Conservation (phyloP, 2,888 invertebrate species). For the Nysson spinosus region DNA sequence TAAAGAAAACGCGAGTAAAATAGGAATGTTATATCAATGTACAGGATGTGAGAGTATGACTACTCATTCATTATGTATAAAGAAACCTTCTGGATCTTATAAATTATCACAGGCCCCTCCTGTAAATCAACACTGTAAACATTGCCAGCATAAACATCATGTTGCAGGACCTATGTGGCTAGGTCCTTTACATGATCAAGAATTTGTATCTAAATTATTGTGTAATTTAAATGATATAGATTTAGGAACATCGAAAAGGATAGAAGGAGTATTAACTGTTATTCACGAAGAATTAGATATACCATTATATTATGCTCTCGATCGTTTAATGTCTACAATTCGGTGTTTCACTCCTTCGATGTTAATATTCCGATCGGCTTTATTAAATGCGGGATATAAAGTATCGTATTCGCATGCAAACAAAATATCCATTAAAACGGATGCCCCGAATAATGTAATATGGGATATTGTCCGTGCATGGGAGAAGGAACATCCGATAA, state of each 20-base stretch:
- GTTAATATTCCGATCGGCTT: conserved; percentile 85
- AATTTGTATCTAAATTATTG: conserved; percentile 87
- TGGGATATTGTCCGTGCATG: conserved; percentile 96
- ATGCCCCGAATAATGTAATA: conserved; percentile 89
- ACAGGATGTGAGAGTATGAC: conserved; percentile 91
- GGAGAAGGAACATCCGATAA: conserved; percentile 84
- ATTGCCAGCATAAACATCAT: conserved; percentile 87
- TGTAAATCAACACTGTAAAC: conserved; percentile 83
- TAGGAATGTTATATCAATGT: conserved; percentile 93
- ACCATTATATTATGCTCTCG: conserved; percentile 92
- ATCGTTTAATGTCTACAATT: conserved; percentile 79
- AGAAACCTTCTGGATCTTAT: conserved; percentile 80
- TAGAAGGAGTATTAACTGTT: conserved; percentile 89
- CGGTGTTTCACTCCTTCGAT: conserved; percentile 70
- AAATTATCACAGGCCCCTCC: conserved; percentile 85
- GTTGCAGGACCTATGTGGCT: conserved; percentile 98
- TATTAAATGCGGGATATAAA: conserved; percentile 92
- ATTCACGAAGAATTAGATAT: conserved; percentile 91
- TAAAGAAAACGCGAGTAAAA: conserved; percentile 91
- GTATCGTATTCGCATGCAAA: conserved; percentile 96
- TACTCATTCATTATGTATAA: conserved; percentile 86
- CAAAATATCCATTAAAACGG: conserved; percentile 93
- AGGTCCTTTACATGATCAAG: conserved; percentile 87
- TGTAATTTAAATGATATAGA: conserved; percentile 64
- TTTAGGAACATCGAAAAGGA: conserved; percentile 85